Conservation (phyloP, 2,888 invertebrate genomes). For the Celastrina argiolus region DNA sequence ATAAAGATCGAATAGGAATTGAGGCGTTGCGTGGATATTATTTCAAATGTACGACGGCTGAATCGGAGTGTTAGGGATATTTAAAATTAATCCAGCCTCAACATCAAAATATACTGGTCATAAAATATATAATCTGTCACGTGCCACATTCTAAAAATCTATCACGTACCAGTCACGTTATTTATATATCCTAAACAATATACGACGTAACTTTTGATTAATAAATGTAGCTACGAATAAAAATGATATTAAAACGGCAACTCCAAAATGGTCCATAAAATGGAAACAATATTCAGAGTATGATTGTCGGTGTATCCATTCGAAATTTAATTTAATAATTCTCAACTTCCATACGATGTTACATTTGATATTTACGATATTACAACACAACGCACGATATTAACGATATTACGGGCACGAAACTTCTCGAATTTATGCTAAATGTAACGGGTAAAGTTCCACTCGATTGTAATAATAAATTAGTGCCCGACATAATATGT, state of each 20-base stretch:
- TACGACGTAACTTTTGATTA: not conserved
- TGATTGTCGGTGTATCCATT: constrained; percentile 11
- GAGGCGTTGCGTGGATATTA: not conserved
- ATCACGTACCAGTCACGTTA: not conserved
- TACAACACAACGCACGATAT: constrained; percentile 18
- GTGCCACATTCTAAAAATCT: no score
- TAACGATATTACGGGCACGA: constrained; percentile 16
- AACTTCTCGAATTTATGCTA: constrained; percentile 16
- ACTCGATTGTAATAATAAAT: constrained; percentile 19
- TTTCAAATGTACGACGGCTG: not conserved
- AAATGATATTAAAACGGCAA: constrained; percentile 2
- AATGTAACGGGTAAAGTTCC: constrained; percentile 16
- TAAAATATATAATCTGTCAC: no score
- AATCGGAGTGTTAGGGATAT: no score
- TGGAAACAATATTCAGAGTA: constrained; percentile 4
- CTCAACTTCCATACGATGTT: constrained; percentile 16
- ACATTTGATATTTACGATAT: constrained; percentile 19
- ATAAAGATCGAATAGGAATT: not conserved
- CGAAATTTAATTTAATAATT: constrained; percentile 20
- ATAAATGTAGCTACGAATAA: not conserved
- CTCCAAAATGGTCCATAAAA: not conserved
- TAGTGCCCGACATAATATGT: constrained; percentile 12
- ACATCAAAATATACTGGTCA: no score
- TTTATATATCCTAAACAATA: not conserved
- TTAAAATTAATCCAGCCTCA: no score